Base-by-base conservation (phyloP, 1,140 invertebrate species). In the Himalopsyche phryganea region DNA sequence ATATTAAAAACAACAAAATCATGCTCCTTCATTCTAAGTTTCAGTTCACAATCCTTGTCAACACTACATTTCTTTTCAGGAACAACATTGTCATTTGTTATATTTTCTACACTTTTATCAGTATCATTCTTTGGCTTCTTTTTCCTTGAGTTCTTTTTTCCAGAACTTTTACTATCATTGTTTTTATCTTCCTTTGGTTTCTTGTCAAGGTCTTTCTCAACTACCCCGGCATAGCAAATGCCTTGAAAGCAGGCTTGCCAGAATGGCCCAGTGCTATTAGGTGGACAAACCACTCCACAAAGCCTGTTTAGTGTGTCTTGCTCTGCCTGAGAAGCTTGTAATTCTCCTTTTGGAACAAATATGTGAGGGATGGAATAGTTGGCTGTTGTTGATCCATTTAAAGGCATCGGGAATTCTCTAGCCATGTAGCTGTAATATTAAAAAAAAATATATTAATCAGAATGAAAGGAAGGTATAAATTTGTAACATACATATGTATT, bases 1-100 rank as follows among this genome's bases (percentile, higher is more conserved):
- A 66, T 70, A 20, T 65, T 66, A 48, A 73, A 73, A 7, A 70
- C 52, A 10, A 73, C 71, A 57, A 71, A 72, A 53, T 73, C 71
- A 47, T 73, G 70, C 55, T 73, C 71, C 23, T 68, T 57, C 14
- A 71, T 70, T 63, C 71, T 70, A 7, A 73, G 55, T 60, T 68
- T 69, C 15, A 69, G 69, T n/a, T 66, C 58, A 49, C 68, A 53
- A 18, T 67, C 63, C 38, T 71, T 72, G 13, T 67, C 52, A 42
- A 59, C 67, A 7, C 68, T 70, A 38, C n/a, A n/a, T n/a, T n/a
- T n/a, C n/a, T n/a, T n/a, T n/a, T n/a, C n/a, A n/a, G n/a, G n/a
- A n/a, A n/a, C n/a, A n/a, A n/a, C n/a, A n/a, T n/a, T n/a, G n/a
- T n/a, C n/a, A n/a, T n/a, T n/a, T n/a, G n/a, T n/a, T n/a, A n/a